Evolutionary conservation across 2,888 invertebrate genomes (phyloP).

Genomic region (Phalangium opilio): DNA sequence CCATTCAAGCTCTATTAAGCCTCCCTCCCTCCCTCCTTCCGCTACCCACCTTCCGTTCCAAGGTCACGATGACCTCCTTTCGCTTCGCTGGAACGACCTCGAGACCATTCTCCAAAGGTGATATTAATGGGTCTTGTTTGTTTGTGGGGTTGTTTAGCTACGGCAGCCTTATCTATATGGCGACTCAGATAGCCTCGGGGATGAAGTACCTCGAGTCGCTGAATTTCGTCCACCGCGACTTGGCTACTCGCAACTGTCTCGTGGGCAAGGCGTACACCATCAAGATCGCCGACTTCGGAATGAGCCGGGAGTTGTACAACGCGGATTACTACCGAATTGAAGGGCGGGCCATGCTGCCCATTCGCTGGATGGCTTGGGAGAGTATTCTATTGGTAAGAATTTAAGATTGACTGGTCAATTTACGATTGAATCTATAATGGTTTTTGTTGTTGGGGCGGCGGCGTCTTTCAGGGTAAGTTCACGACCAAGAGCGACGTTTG

Average conservation of each 20-base stretch:
- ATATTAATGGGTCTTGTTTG: background rate
- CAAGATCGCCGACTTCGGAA: slow-evolving; percentile 71
- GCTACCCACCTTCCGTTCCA: background rate
- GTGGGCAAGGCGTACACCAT: slow-evolving; percentile 60
- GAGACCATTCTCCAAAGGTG: too few species aligned
- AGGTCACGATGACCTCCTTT: too few species aligned
- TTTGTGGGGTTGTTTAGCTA: slow-evolving; percentile 42
- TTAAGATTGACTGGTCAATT: too few species aligned
- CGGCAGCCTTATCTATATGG: slow-evolving; percentile 63
- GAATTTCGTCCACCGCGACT: slow-evolving; percentile 77
- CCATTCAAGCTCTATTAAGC: background rate
- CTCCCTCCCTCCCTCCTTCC: background rate
- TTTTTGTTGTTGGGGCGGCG: background rate
- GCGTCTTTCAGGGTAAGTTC: slow-evolving; percentile 54
- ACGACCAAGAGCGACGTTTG: slow-evolving; percentile 76
- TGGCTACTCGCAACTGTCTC: slow-evolving; percentile 72
- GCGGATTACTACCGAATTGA: slow-evolving; percentile 70
- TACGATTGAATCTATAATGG: too few species aligned
- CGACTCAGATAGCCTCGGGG: slow-evolving; percentile 70
- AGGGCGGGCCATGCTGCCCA: slow-evolving; percentile 61
- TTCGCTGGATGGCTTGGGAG: slow-evolving; percentile 85
- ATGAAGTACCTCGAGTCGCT: slow-evolving; percentile 77
- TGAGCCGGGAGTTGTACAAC: slow-evolving; percentile 61
- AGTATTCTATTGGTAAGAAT: slow-evolving; percentile 51
- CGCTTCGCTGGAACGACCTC: too few species aligned